Conservation (phyloP, 2,797 vertebrate genomes). For the Ciconia nigra region DNA sequence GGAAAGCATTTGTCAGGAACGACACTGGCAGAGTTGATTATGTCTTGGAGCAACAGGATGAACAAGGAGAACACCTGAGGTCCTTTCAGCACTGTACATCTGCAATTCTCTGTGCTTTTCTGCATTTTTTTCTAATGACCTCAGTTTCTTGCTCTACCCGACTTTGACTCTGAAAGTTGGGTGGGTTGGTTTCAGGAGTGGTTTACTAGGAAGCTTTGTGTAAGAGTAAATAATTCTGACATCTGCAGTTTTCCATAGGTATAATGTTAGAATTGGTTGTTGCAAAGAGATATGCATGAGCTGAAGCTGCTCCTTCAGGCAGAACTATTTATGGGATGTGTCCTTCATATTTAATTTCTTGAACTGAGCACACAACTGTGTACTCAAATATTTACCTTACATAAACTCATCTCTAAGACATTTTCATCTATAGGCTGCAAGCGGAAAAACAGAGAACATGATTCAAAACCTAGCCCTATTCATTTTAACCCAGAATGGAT, state of each 20-base stretch:
- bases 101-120: accelerated
- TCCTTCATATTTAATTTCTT: neutral
- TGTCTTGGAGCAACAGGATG: neutral
- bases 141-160: neutral
- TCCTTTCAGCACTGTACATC: neutral
- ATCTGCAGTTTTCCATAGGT: neutral
- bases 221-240: neutral
- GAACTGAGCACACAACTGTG: neutral
- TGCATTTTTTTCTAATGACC: neutral
- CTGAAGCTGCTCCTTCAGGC: neutral
- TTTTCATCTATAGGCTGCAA: neutral
- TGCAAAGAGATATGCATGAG: neutral
- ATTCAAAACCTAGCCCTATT: neutral
- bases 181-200: neutral
- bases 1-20: neutral
- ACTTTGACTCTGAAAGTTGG: neutral
- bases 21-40: neutral
- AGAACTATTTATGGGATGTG: neutral
- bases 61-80: neutral
- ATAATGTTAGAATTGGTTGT: neutral
- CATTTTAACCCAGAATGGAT: neutral
- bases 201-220: neutral
- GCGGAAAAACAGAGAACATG: neutral
- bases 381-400: neutral
- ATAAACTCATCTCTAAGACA: neutral